Percentiles rank a stretch among this genome's conserved stretches.
These are phyloP conservation scores for Eubasilissa regina DNA, from an alignment of 1,140 invertebrate species.

Conservation along the genomic window DNA sequence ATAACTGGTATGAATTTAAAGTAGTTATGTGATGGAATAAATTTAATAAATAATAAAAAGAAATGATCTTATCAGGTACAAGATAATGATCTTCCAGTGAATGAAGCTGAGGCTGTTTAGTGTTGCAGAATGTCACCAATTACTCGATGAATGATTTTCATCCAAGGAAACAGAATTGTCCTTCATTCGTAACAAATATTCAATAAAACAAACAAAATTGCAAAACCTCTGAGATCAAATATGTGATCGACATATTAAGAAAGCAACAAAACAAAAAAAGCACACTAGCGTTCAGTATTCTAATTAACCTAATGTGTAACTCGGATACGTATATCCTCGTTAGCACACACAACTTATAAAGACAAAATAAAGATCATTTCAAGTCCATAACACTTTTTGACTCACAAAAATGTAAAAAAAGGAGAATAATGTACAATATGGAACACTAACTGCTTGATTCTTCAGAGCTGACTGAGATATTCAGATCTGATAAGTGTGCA, in stretches of 20 bases:
- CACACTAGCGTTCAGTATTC: conserved; percentile 57
- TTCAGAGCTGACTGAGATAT: conserved; percentile 34
- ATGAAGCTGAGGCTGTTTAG: background rate
- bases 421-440: conserved; percentile 42
- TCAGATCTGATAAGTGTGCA: too few species aligned
- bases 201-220: conserved; percentile 52
- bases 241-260: conserved; percentile 56
- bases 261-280: conserved; percentile 59
- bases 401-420: conserved; percentile 35
- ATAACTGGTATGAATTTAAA: too few species aligned
- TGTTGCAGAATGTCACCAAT: background rate
- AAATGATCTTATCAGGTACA: conserved; percentile 39
- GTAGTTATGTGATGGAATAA: too few species aligned
- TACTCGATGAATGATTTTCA: conserved; percentile 12
- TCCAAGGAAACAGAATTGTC: conserved; percentile 11
- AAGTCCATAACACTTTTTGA: conserved; percentile 33
- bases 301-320: conserved; percentile 51
- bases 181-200: conserved; percentile 43
- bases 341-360: conserved; percentile 34
- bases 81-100: conserved; percentile 32
- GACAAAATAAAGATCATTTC: conserved; percentile 44
- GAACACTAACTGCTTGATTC: conserved; percentile 46
- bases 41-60: too few species aligned
- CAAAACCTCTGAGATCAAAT: conserved; percentile 60
- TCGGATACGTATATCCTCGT: too few species aligned